Evolutionary conservation across 2,113 vertebrate species (phyloP).

Genomic region (Ia io): DNA sequence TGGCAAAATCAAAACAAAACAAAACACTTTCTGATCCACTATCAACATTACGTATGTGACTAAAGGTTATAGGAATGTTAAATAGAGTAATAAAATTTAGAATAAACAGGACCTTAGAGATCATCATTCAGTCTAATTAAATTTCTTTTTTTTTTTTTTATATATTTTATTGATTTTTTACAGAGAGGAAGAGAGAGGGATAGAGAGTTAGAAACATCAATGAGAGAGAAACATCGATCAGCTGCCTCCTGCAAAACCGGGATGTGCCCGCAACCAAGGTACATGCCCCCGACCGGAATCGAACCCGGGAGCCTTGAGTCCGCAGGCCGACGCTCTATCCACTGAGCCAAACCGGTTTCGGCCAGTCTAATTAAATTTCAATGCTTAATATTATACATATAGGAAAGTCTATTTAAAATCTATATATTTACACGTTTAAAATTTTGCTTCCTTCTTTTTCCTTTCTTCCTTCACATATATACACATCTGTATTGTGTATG

Average conservation of each 20-base stretch:
- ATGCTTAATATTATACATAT: conserved; percentile 21
- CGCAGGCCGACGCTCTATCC: too few relatives aligned
- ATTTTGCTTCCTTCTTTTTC: background rate
- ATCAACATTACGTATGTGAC: background rate
- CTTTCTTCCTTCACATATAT: background rate
- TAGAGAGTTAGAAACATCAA: too few relatives aligned
- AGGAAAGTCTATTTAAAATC: conserved; percentile 36
- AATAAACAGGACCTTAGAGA: background rate
- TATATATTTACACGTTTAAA: background rate
- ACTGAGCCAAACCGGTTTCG: too few relatives aligned
- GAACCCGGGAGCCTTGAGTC: too few relatives aligned
- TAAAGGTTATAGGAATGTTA: background rate
- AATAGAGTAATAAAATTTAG: background rate
- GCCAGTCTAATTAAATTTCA: conserved; percentile 9
- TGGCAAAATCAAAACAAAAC: background rate
- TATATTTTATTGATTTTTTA: too few relatives aligned
- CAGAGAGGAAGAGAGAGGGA: too few relatives aligned
- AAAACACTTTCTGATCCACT: background rate
- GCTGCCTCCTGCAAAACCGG: too few relatives aligned
- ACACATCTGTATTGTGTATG: background rate
- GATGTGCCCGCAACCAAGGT: too few relatives aligned
- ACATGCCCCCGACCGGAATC: too few relatives aligned
- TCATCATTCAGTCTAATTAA: background rate
- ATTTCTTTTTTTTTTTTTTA: too few relatives aligned
- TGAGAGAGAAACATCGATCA: too few relatives aligned